phyloP scores from a whole-genome alignment of 1,140 invertebrate species.

The Lineus longissimus region DNA sequence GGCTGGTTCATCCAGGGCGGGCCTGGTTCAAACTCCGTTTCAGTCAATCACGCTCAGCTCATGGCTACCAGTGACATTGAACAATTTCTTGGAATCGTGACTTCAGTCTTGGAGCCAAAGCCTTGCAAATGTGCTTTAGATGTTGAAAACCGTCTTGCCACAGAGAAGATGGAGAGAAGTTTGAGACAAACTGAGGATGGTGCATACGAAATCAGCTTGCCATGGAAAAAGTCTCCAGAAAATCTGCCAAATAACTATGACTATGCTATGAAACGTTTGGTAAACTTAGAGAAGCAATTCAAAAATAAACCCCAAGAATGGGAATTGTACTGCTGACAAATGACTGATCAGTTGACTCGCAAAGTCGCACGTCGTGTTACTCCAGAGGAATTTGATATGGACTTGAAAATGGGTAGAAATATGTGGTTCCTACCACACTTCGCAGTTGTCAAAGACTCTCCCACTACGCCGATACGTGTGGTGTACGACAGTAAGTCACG shows the following conservation, averaged over 20 bases:
- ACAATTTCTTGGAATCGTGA: neutral
- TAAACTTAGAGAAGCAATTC: neutral
- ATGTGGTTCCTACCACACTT: constrained; percentile 5
- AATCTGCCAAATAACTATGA: neutral
- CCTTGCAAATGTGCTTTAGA: neutral
- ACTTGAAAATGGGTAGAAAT: neutral
- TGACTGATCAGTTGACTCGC: neutral
- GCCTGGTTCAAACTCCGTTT: neutral
- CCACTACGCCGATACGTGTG: neutral
- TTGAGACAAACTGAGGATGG: neutral
- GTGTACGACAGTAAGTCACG: neutral
- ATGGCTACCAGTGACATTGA: neutral
- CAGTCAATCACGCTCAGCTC: neutral
- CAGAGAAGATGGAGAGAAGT: constrained; percentile 3
- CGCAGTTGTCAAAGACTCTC: neutral
- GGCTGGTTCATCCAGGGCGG: constrained; percentile 3
- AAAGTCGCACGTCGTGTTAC: neutral
- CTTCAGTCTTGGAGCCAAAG: neutral
- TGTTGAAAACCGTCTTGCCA: neutral
- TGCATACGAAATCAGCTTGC: neutral
- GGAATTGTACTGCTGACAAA: neutral
- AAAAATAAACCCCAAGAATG: neutral
- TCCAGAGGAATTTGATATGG: neutral
- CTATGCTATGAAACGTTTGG: neutral
- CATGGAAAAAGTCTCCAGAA: neutral